Evolutionary conservation across 2,888 invertebrate species (phyloP).

Genomic region (Teleogryllus oceanicus): DNA sequence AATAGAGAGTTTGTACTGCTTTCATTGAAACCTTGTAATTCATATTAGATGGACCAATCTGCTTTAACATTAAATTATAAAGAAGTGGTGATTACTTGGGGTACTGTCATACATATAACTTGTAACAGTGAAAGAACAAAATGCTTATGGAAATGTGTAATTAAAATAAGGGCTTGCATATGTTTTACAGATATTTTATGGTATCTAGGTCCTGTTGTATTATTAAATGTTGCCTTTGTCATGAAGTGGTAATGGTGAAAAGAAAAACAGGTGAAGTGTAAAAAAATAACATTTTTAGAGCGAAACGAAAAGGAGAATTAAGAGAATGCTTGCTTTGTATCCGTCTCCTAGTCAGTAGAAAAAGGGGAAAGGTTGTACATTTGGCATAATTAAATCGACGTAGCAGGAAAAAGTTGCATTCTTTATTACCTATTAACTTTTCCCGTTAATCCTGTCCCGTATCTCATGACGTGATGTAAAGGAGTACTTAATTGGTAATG

Average conservation of each 20-base stretch:
- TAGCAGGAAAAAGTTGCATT: not conserved
- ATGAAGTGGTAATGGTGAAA: slow-evolving; percentile 35
- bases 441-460: too few relatives aligned
- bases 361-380: slow-evolving; percentile 36
- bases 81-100: not conserved
- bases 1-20: not conserved
- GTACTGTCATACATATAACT: not conserved
- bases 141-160: slow-evolving; percentile 25
- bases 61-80: slow-evolving; percentile 20
- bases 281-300: slow-evolving; percentile 19
- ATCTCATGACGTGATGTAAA: too few relatives aligned
- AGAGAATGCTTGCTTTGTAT: slow-evolving; percentile 36
- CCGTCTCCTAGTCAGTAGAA: slow-evolving; percentile 37
- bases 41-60: slow-evolving; percentile 26
- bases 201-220: slow-evolving; percentile 34
- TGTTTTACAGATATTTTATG: slow-evolving; percentile 34
- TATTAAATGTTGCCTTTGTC: slow-evolving; percentile 35
- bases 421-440: not conserved
- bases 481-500: too few relatives aligned
- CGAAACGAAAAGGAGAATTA: slow-evolving; percentile 22
- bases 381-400: slow-evolving; percentile 36
- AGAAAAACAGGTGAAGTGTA: slow-evolving; percentile 22
- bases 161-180: slow-evolving; percentile 30
- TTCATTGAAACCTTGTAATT: slow-evolving; percentile 5
- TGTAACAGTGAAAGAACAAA: not conserved